phyloP scores from a whole-genome alignment of 1,140 invertebrate genomes.

The Physella acuta region DNA sequence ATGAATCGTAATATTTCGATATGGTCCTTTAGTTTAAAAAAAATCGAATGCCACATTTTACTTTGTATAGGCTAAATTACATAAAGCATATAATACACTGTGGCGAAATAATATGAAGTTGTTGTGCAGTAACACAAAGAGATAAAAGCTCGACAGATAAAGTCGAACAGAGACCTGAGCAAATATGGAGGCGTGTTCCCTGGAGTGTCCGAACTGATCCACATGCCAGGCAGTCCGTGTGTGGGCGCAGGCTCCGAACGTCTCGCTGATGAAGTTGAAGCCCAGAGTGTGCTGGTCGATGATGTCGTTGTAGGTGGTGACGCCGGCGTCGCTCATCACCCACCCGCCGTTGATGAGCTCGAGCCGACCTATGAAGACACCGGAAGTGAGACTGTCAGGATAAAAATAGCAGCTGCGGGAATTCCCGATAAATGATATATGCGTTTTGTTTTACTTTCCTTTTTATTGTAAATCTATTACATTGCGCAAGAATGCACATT shows the following conservation, averaged over 20 bases:
- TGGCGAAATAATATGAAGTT: too few relatives aligned
- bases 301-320: conserved; percentile 85
- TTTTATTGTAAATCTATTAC: too few relatives aligned
- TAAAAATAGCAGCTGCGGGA: neutral
- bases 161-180: conserved; percentile 36
- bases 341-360: conserved; percentile 81
- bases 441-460: neutral
- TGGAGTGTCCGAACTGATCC: conserved; percentile 88
- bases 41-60: too few relatives aligned
- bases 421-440: neutral
- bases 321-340: conserved; percentile 93
- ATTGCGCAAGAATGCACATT: too few relatives aligned
- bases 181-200: conserved; percentile 81
- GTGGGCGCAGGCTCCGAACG: conserved; percentile 70
- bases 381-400: neutral
- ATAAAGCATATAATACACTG: too few relatives aligned
- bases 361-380: conserved; percentile 63
- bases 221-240: conserved; percentile 89
- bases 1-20: too few relatives aligned
- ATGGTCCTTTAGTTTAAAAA: too few relatives aligned
- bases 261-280: conserved; percentile 71
- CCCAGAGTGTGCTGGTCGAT: conserved; percentile 84
- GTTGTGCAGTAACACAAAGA: too few relatives aligned
- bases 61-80: too few relatives aligned
- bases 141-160: too few relatives aligned